Conservation (phyloP, 2,888 invertebrate genomes). For the Scaptomyza polygonia region DNA sequence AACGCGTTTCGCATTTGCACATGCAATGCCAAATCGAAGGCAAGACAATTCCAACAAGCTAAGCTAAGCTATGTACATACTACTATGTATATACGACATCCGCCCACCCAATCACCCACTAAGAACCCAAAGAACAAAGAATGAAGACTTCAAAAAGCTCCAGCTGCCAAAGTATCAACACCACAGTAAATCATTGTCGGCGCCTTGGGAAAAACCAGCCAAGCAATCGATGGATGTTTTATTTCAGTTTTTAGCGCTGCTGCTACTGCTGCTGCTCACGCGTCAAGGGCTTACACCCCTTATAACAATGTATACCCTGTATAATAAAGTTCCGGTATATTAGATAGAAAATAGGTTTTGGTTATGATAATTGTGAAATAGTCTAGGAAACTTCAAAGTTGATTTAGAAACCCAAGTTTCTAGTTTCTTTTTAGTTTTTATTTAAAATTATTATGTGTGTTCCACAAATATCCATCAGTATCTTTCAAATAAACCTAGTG, state of each 20-base stretch:
- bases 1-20: conserved; percentile 51
- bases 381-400: too few species aligned
- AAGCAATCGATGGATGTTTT: conserved; percentile 47
- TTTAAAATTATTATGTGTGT: too few species aligned
- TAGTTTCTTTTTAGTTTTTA: too few species aligned
- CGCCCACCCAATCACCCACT: conserved; percentile 30
- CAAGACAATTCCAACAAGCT: conserved; percentile 33
- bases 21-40: conserved; percentile 55
- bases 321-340: too few species aligned
- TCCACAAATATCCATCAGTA: too few species aligned
- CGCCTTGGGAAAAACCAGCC: conserved; percentile 55
- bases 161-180: conserved; percentile 42
- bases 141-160: conserved; percentile 4
- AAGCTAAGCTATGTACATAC: neutral
- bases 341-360: neutral
- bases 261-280: conserved; percentile 18
- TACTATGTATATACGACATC: conserved; percentile 27
- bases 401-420: too few species aligned
- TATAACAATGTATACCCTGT: conserved; percentile 31
- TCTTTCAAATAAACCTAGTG: too few species aligned
- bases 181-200: conserved; percentile 41
- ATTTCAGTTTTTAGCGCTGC: neutral
- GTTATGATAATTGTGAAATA: too few species aligned
- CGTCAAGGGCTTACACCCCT: conserved; percentile 36
- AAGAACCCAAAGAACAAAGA: conserved; percentile 5